Base-by-base conservation (phyloP, 2,888 invertebrate genomes). In the Dasypolia templi region DNA sequence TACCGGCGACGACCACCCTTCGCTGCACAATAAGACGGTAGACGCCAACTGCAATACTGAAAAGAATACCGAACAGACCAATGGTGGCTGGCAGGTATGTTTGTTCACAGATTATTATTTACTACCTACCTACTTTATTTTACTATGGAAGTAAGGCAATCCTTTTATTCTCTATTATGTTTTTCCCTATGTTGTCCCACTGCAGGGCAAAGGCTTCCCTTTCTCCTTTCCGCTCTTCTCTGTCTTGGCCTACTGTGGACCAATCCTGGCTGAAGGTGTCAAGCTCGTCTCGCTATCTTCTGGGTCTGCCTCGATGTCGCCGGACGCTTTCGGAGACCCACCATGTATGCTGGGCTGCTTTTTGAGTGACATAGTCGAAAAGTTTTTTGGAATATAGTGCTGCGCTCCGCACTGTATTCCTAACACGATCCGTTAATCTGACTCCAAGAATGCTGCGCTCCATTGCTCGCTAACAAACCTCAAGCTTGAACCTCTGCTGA, bases 1-100 rank as follows among this genome's bases (percentile, higher is more conserved):
- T 71, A 94, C 96, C 2, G 96, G 96, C 12, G 96, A 96, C 81
- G 96, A 96, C 14, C 96, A 95, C 70, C 95, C 96, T 0, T 95
- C 96, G 2, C 89, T 94, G 3, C 94, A 94, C 88, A 89, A 89
- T 83, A 93, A 92, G 72, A 81, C 90, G 0, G 89, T 94, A 3
- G 95, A 95, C 80, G 94, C 91, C 75, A 96, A 96, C 85, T 95
- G 95, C 81, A 95, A 95, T 78, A 87, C 92, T 0, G 94, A 95
- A 84, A 90, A 87, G 73, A 72, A 86, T 35, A 64, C 83, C 0
- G 93, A 93, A 19, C 91, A 91, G 19, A 93, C 92, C 26, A 94
- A 95, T 73, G 95, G 94, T 0, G 95, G 95, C 0, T 95, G 95
- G 95, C 95, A 95, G 94, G 94, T 70, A 51, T n/a, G 64, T 35